Conservation (phyloP, 2,888 invertebrate species). For the Protodeltote pygarga region DNA sequence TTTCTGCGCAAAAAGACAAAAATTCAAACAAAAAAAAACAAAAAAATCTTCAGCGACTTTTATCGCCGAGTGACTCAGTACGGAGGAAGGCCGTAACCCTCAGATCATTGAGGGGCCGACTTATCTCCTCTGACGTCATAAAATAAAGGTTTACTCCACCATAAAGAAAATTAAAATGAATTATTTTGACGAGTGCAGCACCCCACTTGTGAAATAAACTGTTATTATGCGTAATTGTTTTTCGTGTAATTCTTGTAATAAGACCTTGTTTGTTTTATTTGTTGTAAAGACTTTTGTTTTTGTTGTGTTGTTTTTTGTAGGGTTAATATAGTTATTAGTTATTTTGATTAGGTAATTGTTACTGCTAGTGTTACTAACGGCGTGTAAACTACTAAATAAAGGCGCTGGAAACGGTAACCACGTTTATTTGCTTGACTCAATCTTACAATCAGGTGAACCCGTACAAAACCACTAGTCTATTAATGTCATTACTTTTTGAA, state of each 20-base stretch:
- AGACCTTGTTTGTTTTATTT: conserved; percentile 45
- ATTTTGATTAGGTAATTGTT: background rate
- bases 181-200: conserved; percentile 85
- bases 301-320: background rate
- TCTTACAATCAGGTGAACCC: no score
- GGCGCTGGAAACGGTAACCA: no score
- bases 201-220: conserved; percentile 68
- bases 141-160: conserved; percentile 86
- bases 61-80: conserved; percentile 35
- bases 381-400: no score
- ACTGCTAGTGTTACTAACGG: no score
- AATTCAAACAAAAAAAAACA: background rate
- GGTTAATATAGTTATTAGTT: conserved; percentile 1
- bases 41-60: background rate
- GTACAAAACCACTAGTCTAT: no score
- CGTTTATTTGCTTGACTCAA: no score
- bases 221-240: conserved; percentile 80
- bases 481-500: no score
- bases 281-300: conserved; percentile 6
- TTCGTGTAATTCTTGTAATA: conserved; percentile 55
- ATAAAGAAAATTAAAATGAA: conserved; percentile 88
- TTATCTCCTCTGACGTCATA: conserved; percentile 83
- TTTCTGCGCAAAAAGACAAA: background rate
- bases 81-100: conserved; percentile 60
- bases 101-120: conserved; percentile 82